Base-by-base conservation (phyloP, 2,888 invertebrate genomes). In the Aspidiotus destructor region DNA sequence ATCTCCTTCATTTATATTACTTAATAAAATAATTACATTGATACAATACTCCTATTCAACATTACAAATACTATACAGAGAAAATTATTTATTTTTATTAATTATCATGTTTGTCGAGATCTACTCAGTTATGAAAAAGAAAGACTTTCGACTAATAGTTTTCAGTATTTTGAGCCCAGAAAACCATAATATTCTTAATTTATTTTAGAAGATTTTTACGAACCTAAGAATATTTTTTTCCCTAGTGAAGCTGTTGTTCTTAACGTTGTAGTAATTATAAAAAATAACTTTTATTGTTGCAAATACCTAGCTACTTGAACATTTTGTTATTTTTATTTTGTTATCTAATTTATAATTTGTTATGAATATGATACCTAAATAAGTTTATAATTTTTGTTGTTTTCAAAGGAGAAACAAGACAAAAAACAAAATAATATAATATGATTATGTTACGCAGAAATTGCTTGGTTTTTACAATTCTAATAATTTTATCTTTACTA, bases 261-360 rank as follows among this genome's bases (percentile, higher is more conserved):
- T 58, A 28, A 28, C 5, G 28, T 28, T 52, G n/a, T 52, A 52
- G 52, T 52, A 52, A 52, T 52, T 55, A 55, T n/a, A 28, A 28
- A 28, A 28, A 28, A 28, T 28, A 28, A 28, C 28, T 28, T 28
- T 64, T 64, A 65, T 65, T 48, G 65, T 65, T 65, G 65, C 65
- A 28, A 28, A 28, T 28, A 28, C 5, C 48, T 65, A 65, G 65
- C 65, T 65, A 58, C 58, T 65, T 57, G 65, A 60, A 65, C 10
- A 53, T 65, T 65, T 65, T 65, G 65, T 65, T 65, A 65, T 65
- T 65, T 65, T 65, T 58, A 58, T 65, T 65, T 65, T 65, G 65
- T 65, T 65, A 65, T 65, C 65, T 65, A 65, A 65, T 65, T 65
- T 65, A 65, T 65, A 65, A 65, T 40, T 65, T 65, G 57, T 60